These are phyloP conservation scores for Scaptodrosophila latifasciaeformis DNA, from an alignment of 2,888 invertebrate genomes.

Conservation along the genomic window DNA sequence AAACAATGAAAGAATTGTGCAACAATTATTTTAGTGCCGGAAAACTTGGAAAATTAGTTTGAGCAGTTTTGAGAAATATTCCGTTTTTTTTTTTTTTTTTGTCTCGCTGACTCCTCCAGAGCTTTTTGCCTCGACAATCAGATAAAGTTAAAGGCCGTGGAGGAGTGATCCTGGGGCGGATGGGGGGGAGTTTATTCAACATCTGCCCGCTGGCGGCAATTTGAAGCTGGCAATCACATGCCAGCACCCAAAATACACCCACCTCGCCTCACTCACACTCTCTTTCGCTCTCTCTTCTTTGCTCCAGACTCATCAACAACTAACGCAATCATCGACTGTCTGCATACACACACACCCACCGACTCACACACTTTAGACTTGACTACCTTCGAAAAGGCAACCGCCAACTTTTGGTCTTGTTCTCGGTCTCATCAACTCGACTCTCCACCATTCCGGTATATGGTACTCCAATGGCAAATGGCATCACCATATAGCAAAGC, in stretches of 20 bases:
- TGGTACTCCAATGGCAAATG: conserved; percentile 31
- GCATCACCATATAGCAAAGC: conserved; percentile 6
- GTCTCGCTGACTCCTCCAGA: no score
- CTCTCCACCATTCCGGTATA: conserved; percentile 39
- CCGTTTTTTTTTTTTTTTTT: no score
- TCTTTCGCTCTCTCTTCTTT: not conserved
- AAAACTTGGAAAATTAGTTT: conserved; percentile 14
- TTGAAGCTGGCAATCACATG: conserved; percentile 24
- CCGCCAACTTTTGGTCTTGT: conserved; percentile 45
- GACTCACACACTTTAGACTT: not conserved
- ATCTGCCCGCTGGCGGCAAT: conserved; percentile 57
- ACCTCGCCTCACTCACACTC: conserved; percentile 9
- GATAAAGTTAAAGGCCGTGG: conserved; percentile 40
- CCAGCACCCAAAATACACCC: conserved; percentile 5
- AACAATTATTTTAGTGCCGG: conserved; percentile 54
- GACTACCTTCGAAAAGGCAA: conserved; percentile 12
- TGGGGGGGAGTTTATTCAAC: not conserved
- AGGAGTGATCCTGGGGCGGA: no score
- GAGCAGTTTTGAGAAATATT: conserved; percentile 24
- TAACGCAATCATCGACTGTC: conserved; percentile 64
- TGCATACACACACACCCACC: conserved; percentile 44
- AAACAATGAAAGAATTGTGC: conserved; percentile 59
- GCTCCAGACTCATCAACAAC: conserved; percentile 47
- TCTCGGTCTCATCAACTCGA: conserved; percentile 63
- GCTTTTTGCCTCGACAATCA: no score